Evolutionary conservation across 2,888 invertebrate genomes (phyloP).

Genomic region (Cataglyphis altisquamis): DNA sequence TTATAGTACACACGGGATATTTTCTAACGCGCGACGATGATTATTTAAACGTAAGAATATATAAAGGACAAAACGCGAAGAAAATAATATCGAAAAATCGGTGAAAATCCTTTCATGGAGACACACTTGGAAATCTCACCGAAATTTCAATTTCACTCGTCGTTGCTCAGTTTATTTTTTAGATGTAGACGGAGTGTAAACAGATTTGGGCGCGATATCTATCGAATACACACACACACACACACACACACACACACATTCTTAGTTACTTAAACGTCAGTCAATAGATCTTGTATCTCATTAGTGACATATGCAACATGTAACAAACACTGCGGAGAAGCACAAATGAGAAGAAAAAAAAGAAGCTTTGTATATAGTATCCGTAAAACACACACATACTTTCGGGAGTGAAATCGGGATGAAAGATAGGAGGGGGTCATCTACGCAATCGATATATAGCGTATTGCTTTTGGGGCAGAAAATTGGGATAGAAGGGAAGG

Average conservation of each 20-base stretch:
- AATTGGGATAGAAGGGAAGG: neutral
- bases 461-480: constrained; percentile 5
- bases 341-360: neutral
- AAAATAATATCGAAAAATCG: constrained; percentile 4
- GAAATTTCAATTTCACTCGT: constrained; percentile 32
- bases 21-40: constrained; percentile 45
- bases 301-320: constrained; percentile 33
- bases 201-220: constrained; percentile 42
- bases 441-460: constrained; percentile 44
- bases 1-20: constrained; percentile 41
- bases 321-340: constrained; percentile 36
- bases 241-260: neutral
- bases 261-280: constrained; percentile 52
- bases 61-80: no score
- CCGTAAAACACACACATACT: neutral
- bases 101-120: neutral
- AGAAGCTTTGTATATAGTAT: constrained; percentile 13
- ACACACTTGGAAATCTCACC: constrained; percentile 18
- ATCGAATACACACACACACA: constrained; percentile 18
- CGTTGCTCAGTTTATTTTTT: constrained; percentile 14
- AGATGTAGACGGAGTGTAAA: constrained; percentile 34
- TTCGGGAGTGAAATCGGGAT: neutral
- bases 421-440: constrained; percentile 18
- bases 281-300: constrained; percentile 51
- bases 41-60: constrained; percentile 25